Conservation (phyloP, 92 coral and sea anemone genomes). For the Palythoa grandis region DNA sequence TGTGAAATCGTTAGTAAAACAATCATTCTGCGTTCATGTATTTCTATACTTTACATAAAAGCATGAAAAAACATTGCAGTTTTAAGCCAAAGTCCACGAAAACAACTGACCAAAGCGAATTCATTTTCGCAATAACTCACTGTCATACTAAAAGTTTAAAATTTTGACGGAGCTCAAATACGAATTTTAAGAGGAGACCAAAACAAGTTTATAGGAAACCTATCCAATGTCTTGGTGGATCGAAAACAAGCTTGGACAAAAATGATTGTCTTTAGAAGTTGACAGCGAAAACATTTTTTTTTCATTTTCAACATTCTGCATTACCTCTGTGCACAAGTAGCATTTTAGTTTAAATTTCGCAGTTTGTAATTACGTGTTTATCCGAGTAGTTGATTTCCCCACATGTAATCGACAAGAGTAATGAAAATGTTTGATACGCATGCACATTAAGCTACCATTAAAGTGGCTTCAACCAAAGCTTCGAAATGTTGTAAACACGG, state of each 20-base stretch:
- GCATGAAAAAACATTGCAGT: slow-evolving; percentile 4
- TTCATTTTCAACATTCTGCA: neutral
- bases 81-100: neutral
- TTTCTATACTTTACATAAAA: neutral
- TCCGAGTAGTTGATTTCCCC: neutral
- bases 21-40: neutral
- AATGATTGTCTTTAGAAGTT: neutral
- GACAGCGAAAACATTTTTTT: neutral
- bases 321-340: neutral
- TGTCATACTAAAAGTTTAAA: neutral
- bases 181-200: neutral
- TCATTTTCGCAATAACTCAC: neutral
- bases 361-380: neutral
- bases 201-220: neutral
- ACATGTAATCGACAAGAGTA: neutral
- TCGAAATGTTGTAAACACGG: slow-evolving; percentile 4
- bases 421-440: neutral
- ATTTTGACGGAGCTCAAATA: neutral
- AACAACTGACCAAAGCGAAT: neutral
- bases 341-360: neutral
- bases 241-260: neutral
- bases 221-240: neutral
- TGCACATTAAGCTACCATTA: neutral
- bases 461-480: neutral
- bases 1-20: neutral